Conservation (phyloP, 2,888 invertebrate genomes). For the Cataglyphis livida region DNA sequence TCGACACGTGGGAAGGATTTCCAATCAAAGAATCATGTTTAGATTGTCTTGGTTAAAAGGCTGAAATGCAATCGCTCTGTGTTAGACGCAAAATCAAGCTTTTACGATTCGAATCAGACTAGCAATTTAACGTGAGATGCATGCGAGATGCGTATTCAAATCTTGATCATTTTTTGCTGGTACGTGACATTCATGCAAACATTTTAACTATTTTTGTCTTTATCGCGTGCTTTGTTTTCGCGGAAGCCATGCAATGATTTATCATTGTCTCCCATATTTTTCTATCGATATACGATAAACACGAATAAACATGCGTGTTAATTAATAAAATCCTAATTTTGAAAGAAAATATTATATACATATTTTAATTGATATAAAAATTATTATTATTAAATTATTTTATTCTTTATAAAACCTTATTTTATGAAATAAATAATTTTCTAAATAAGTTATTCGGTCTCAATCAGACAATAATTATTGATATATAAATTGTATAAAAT, state of each 20-base stretch:
- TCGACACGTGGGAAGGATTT: background rate
- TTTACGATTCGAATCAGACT: constrained; percentile 26
- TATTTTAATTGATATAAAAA: background rate
- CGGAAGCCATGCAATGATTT: background rate
- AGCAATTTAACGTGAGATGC: constrained; percentile 16
- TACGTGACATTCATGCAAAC: constrained; percentile 26
- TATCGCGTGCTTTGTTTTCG: background rate
- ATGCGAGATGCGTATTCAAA: constrained; percentile 16
- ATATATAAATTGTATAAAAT: background rate
- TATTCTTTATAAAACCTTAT: background rate
- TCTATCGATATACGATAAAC: background rate
- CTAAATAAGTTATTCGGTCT: background rate
- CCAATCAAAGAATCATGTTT: background rate
- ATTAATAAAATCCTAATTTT: background rate
- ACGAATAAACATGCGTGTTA: background rate
- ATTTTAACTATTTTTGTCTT: constrained; percentile 18
- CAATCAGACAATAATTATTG: background rate
- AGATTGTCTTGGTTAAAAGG: background rate
- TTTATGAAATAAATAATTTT: background rate
- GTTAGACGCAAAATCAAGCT: background rate
- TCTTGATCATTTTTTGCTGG: background rate
- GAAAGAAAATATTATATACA: background rate
- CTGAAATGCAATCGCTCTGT: background rate
- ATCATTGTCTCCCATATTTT: background rate
- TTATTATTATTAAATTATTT: background rate